Base-by-base conservation (phyloP, 2,888 invertebrate species). In the Amphipyra tragopoginis region DNA sequence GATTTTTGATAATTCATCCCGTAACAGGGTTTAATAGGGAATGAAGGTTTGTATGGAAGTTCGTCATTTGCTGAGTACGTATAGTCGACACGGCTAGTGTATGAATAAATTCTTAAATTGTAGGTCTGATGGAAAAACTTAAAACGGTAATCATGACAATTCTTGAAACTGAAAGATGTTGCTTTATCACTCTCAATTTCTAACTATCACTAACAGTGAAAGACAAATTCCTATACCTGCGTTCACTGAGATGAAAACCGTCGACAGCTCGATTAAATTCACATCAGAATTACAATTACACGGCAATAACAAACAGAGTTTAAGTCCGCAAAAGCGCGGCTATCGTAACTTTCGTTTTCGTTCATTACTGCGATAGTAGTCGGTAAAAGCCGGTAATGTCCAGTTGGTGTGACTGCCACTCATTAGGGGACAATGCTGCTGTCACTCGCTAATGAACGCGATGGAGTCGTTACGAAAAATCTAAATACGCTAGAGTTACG, bases 401-500 rank as follows among this genome's bases (percentile, higher is more conserved):
- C 56, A 77, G 61, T 81, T 89, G 80, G 86, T 90, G 90, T 89
- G 89, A 86, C 88, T 77, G 67, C 50, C 55, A 59, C 75, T 84
- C 89, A 86, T 89, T 88, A 88, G 56, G 47, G 61, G 71, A 77
- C 79, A 79, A 66, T 59, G 56, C 42, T 34, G 44, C 57, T 59
- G 65, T 71, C 67, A 54, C 59, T 36, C 4, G 42, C 54, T 76
- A 73, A 65, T 76, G 65, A 72, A 71, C 53, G n/a, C 45, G 29
- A 55, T 45, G 33, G 49, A 48, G 53, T 52, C 49, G 47, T 57
- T 56, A 60, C n/a, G 61, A 65, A 60, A 65, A 72, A 76, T 74
- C 43, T 60, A 43, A 55, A 62, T 40, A 21, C 7, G n/a, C 34
- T 53, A 15, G 34, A 44, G 43, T 36, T 43, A 9, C 8, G 36